These are phyloP conservation scores for Pycnomerus fuliginosus DNA, from an alignment of 2,888 invertebrate species.

Conservation along the genomic window DNA sequence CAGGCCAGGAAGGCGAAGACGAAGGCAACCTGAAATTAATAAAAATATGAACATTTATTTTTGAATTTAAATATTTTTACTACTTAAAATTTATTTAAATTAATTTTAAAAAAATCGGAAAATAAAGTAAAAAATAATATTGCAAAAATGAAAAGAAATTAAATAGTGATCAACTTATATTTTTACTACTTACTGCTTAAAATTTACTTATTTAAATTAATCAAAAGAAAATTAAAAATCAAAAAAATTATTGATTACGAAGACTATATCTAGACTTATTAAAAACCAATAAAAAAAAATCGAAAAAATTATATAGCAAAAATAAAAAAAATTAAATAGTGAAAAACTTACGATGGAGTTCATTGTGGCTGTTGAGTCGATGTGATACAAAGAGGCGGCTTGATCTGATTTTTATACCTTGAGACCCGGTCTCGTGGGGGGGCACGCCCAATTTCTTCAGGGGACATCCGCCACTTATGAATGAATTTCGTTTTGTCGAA, in stretches of 20 bases:
- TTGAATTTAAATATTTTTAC: no score
- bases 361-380: constrained; percentile 30
- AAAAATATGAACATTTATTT: background rate
- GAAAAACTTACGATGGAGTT: constrained; percentile 37
- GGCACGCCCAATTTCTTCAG: constrained; percentile 14
- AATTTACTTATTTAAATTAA: background rate
- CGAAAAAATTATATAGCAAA: background rate
- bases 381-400: constrained; percentile 7
- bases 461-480: background rate
- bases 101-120: no score
- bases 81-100: constrained; percentile 5
- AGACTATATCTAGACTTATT: no score
- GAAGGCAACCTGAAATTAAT: constrained; percentile 19
- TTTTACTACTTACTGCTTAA: background rate
- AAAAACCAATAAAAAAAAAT: no score
- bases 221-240: no score
- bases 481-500: background rate
- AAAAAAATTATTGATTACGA: no score
- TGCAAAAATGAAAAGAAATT: constrained; percentile 4
- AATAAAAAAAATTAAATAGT: background rate
- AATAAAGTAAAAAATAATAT: no score
- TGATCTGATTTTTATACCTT: constrained; percentile 11
- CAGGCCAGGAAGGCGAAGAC: constrained; percentile 37
- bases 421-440: constrained; percentile 4
- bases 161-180: background rate